Evolutionary conservation across 2,888 invertebrate species (phyloP), one percentile per base, ranked within the genome.

Genomic region (Noctua comes): DNA sequence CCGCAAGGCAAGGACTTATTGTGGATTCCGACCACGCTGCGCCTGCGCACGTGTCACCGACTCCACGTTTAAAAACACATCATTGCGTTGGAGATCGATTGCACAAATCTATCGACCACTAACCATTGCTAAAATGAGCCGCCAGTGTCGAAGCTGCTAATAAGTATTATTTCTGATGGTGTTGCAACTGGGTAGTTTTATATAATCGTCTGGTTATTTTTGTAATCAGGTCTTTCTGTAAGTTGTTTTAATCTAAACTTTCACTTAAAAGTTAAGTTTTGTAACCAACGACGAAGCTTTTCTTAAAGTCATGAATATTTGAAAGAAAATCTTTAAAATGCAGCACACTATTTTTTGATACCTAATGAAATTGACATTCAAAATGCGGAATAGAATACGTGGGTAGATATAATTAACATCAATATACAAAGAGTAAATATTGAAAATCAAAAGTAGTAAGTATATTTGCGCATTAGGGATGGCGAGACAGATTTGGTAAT

Each of bases 1-100:
- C 89, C 90, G 86, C 92, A 93, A 91, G 89, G 92, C 93, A 91
- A 94, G 90, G 91, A 86, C 91, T 91, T 86, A 83, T 93, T 92
- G 89, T 85, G 90, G 88, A 94, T 93, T 92, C 93, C 77, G 73
- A 73, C 82, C 93, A 93, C 91, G 91, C 78, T 79, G 83, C 89
- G 84, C 80, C 83, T 82, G 88, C 83, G 88, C 90, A 90, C 90
- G 91, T 90, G 90, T 88, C 81, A 72, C 81, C 73, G 79, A 79
- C 79, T 84, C 78, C 27, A 78, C 86, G 86, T 83, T 90, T 89
- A 88, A 89, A 89, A 88, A 89, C 84, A 88, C 81, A 90, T 82
- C 66, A 76, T 88, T 88, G 82, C 88, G 82, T 83, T 80, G 73
- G 77, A 88, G 84, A 86, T 80, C 74, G 88, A 88, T 89, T 89